Conservation (phyloP, 2,113 vertebrate species). For the Fulmarus glacialis region DNA sequence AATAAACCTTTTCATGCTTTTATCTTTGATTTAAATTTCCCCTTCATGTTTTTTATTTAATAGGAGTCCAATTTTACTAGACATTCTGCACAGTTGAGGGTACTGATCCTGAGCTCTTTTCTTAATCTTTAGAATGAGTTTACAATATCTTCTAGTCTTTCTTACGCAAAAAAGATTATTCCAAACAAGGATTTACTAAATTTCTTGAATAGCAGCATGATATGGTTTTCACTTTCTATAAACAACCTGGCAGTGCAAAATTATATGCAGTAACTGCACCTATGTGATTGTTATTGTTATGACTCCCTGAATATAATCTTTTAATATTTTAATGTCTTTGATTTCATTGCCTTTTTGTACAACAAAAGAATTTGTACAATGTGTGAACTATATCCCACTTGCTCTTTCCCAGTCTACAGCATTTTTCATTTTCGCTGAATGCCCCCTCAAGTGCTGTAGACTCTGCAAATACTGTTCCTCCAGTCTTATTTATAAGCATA, state of each 20-base stretch:
- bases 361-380: neutral
- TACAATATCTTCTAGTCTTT: neutral
- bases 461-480: neutral
- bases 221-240: neutral
- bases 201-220: neutral
- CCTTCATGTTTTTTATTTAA: neutral
- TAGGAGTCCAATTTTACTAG: neutral
- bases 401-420: neutral
- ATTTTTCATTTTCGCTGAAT: neutral
- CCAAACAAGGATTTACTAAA: neutral
- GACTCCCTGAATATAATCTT: neutral
- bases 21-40: neutral
- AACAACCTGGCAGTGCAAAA: neutral
- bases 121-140: neutral
- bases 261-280: neutral
- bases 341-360: neutral
- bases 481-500: neutral
- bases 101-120: neutral
- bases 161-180: neutral
- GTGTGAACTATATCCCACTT: neutral
- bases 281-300: neutral
- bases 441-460: neutral
- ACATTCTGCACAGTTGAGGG: neutral
- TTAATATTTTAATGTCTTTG: neutral
- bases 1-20: neutral